Evolutionary conservation across 2,797 vertebrate species (phyloP).

Genomic region (Anabacerthia variegaticeps): DNA sequence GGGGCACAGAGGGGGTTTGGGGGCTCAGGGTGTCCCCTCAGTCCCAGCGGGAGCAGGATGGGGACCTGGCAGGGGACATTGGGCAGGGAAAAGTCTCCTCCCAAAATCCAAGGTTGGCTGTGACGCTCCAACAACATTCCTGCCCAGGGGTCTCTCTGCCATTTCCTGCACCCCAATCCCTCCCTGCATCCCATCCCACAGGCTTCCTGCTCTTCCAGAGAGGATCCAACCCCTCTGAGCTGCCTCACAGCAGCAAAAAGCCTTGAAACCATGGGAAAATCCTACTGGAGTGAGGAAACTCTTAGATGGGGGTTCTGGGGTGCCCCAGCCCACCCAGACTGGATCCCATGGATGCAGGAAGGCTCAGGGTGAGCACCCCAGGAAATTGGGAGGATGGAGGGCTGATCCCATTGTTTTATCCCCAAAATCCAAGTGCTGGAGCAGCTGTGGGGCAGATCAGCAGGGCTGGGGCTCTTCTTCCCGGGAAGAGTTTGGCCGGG

Average conservation of each 20-base stretch:
- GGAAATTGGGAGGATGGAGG: neutral
- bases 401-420: neutral
- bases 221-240: neutral
- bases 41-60: neutral
- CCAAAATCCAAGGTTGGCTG: neutral
- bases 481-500: neutral
- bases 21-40: neutral
- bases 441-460: neutral
- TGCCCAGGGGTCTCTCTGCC: neutral
- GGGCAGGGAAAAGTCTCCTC: neutral
- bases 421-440: neutral
- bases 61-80: neutral
- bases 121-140: neutral
- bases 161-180: neutral
- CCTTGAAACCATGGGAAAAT: neutral
- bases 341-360: neutral
- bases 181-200: neutral
- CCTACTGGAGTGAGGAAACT: neutral
- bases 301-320: accelerated
- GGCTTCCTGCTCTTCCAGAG: neutral
- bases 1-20: neutral
- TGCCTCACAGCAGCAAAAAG: neutral
- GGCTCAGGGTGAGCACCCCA: neutral
- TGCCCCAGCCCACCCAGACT: neutral
- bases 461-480: neutral